Evolutionary conservation across 2,797 vertebrate species (phyloP).

Genomic region (Rhinogobio ventralis): DNA sequence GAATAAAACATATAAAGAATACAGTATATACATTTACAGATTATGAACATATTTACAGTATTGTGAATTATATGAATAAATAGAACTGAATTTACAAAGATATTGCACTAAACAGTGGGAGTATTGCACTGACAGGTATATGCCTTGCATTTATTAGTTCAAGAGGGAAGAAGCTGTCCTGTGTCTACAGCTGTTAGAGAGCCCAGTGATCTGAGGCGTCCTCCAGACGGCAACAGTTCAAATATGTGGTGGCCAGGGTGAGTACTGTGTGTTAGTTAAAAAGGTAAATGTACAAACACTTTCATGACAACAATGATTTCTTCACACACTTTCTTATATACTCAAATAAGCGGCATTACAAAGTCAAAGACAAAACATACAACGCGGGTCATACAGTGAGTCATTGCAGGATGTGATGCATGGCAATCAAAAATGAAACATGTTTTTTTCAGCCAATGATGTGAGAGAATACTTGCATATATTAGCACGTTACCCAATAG

Average conservation of each 20-base stretch:
- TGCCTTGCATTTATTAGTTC: no score
- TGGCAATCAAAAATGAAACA: constrained; percentile 16
- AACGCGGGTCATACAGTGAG: background rate
- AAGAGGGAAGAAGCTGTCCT: no score
- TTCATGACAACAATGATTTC: background rate
- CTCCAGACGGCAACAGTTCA: background rate
- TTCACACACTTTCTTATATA: background rate
- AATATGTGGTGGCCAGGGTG: background rate
- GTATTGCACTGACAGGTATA: no score
- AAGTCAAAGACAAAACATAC: background rate
- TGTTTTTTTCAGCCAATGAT: constrained; percentile 44
- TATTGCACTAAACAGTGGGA: no score
- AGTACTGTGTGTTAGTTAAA: background rate
- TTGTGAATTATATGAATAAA: no score
- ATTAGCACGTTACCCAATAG: constrained; percentile 22
- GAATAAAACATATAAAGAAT: no score
- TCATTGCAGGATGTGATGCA: constrained; percentile 53
- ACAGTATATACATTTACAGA: no score
- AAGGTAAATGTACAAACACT: background rate
- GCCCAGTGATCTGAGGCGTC: background rate
- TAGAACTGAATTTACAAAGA: no score
- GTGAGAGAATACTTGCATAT: background rate
- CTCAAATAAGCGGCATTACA: background rate
- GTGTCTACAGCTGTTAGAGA: accelerated
- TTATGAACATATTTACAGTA: no score